Conservation (phyloP, 1,140 invertebrate genomes). For the Microplitis demolitor region DNA sequence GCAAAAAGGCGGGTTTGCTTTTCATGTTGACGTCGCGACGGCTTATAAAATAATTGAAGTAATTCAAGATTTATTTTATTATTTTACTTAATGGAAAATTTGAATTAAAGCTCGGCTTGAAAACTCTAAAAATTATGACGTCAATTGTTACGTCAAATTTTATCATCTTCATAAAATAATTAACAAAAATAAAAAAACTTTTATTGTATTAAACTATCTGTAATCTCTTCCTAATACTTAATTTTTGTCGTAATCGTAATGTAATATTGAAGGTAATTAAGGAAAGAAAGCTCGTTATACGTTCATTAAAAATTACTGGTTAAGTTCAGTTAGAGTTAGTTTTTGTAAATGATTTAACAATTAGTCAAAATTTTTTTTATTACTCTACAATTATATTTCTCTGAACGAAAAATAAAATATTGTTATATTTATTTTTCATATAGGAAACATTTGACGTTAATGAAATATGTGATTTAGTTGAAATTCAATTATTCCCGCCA, state of each 20-base stretch:
- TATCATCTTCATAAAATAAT: too few species aligned
- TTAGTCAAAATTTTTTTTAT: constrained; percentile 22
- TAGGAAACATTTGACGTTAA: constrained; percentile 63
- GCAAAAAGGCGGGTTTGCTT: constrained; percentile 63
- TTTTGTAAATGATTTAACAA: constrained; percentile 65
- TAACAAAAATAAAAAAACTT: too few species aligned
- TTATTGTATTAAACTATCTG: too few species aligned
- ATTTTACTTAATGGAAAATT: not conserved
- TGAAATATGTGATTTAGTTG: constrained; percentile 67
- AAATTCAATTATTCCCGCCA: constrained; percentile 64
- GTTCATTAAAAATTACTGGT: too few species aligned
- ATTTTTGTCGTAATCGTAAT: too few species aligned
- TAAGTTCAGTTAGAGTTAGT: too few species aligned
- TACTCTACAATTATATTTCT: not conserved
- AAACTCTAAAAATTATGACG: too few species aligned
- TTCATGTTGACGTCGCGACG: constrained; percentile 66
- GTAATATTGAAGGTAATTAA: too few species aligned
- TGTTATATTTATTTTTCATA: constrained; percentile 23
- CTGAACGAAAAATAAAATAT: not conserved
- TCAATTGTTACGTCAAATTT: too few species aligned
- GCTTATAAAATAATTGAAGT: constrained; percentile 67
- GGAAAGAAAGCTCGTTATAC: too few species aligned
- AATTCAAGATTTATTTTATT: constrained; percentile 17
- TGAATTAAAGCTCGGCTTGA: too few species aligned
- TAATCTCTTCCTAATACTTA: too few species aligned